Evolutionary conservation across 2,888 invertebrate species (phyloP), one percentile per base, ranked within the genome.

Genomic region (Dione vanillae): DNA sequence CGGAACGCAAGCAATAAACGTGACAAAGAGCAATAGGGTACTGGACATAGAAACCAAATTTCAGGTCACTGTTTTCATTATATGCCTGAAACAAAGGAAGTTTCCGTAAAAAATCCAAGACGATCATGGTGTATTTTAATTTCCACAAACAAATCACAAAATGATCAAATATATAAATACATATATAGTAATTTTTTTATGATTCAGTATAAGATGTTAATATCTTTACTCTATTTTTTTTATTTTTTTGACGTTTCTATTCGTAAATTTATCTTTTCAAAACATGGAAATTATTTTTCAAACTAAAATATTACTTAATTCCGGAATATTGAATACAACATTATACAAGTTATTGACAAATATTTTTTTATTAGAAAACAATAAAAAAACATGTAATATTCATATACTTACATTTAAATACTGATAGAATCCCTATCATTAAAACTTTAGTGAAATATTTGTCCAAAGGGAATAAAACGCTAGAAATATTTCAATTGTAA

Each of bases 41-140:
- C 58, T 49, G 73, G 73, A 70, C 69, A 77, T 74, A 75, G 70
- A 72, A 73, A 69, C 64, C 41, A 64, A 72, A 74, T 76, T 74
- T 73, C 67, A 72, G 73, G 76, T 76, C 75, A 74, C 69, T 69
- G 75, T 71, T 75, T 76, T 69, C 69, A 77, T 76, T 74, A 76
- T 61, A 70, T 54, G 70, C 45, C 58, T 56, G 70, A 69, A 52
- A 70, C 51, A 70, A 68, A 72, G 68, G 61, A 69, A 45, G 65
- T 54, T 65, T 58, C 65, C 49, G 16, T 37, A 43, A 67, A 59
- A n/a, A 70, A 70, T 52, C 16, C 16, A 40, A 40, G 56, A 56
- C 56, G 40, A 56, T 37, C 16, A 12, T 37, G 51, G 12, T 12
- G 16, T n/a, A 54, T 54, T 54, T 37, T n/a, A 16, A 54, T 54